Evolutionary conservation across 1,140 invertebrate species (phyloP), one percentile per base, ranked within the genome.

Genomic region (Melipona quadrifasciata): DNA sequence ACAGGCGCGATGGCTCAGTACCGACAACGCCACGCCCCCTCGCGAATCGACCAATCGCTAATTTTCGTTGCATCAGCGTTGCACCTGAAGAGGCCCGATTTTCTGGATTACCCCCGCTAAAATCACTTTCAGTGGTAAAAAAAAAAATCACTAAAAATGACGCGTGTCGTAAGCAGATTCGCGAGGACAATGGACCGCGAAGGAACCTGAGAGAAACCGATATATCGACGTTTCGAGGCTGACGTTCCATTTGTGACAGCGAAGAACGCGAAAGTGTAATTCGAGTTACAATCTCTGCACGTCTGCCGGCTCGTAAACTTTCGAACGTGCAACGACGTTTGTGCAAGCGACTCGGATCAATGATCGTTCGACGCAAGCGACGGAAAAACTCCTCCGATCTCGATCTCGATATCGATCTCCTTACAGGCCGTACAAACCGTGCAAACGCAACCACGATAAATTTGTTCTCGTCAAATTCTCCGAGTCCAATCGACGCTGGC

Each of bases 251-350:
- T 14, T 57, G 39, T 39, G 53, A 70, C 53, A 39, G n/a, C 65
- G 65, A 70, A 10, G 70, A 55, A n/a, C n/a, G 57, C 55, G 31
- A 74, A 64, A 81, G 70, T 74, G 24, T 81, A 81, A 81, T 81
- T 61, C 70, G 65, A 74, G 64, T 74, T 51, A 39, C 64, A 81
- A 75, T 39, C 80, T 21, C 24, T 31, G 51, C 53, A 0, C 14
- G 77, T 68, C 27, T 64, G 27, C 27, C 21, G 24, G 64, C 64
- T 80, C 51, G 67, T 80, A 80, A 80, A 71, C 51, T 71, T 80
- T 70, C 65, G 14, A 70, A 79, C 24, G 65, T 34, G 31, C 31
- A 31, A 39, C 65, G 53, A 80, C 77, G 77, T 70, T 80, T 71
- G 39, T 57, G 65, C 78, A 51, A 47, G 34, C 64, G 64, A 21